phyloP scores from a whole-genome alignment of 2,113 vertebrate genomes.

The Trogon surrucura region DNA sequence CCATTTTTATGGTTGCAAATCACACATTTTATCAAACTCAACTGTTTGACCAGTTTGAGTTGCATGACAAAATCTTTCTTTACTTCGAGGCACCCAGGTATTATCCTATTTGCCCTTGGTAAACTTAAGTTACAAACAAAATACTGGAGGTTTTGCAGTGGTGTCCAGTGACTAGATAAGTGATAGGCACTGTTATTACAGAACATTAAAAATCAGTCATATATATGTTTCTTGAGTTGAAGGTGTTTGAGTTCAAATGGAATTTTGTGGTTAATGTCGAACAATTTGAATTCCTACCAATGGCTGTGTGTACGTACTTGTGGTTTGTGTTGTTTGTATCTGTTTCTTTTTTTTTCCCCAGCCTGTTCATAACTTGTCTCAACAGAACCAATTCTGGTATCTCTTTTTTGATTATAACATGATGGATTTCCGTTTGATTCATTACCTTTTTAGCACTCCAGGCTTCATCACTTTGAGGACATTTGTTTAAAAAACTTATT shows the following conservation, averaged over 20 bases:
- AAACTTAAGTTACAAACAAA: not conserved
- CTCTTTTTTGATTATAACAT: not conserved
- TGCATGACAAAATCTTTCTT: not conserved
- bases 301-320: fast-evolving
- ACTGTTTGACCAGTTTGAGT: not conserved
- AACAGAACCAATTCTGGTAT: not conserved
- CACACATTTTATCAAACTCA: not conserved
- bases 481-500: not conserved
- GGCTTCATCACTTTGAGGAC: not conserved
- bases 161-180: not conserved
- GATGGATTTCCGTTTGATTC: not conserved
- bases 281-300: not conserved
- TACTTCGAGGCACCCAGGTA: not conserved
- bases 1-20: not conserved
- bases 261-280: not conserved
- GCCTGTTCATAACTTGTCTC: not conserved
- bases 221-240: not conserved
- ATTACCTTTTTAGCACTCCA: not conserved
- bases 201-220: not conserved
- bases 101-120: not conserved
- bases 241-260: not conserved
- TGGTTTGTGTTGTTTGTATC: not conserved
- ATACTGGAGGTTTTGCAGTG: not conserved
- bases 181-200: not conserved
- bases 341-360: not conserved